Evolutionary conservation across 2,888 invertebrate species (phyloP), one percentile per base, ranked within the genome.

Genomic region (Apamea sordens): DNA sequence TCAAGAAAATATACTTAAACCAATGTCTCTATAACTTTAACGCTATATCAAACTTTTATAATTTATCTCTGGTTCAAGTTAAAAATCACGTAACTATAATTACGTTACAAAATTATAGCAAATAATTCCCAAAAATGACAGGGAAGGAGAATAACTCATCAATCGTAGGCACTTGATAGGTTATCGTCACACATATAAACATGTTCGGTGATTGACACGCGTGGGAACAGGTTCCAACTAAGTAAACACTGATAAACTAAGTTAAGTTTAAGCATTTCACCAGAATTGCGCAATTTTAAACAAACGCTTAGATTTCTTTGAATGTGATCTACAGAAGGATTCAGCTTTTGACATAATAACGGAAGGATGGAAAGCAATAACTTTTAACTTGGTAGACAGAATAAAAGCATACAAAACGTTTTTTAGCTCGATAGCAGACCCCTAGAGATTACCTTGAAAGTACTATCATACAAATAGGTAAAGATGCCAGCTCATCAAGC

Each of bases 131-230:
- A 63, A 67, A 67, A 63, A 41, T 21, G 15, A 28, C 36, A 74
- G 63, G 13, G 59, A 41, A 61, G n/a, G 36, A 76, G 76, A 85
- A 82, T 89, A 79, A 76, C 64, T 80, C 80, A 69, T 59, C 47
- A 41, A 11, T 72, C 68, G 67, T 69, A 59, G 1, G 21, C 18
- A 76, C 47, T 63, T 59, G 82, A 86, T 76, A 78, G 61, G 77
- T 86, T 89, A 89, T 89, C 89, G 76, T 68, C 32, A 86, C 73
- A 82, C 79, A 86, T 79, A 82, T 75, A 87, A 89, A 89, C 74
- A 86, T 74, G 64, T 80, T 76, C 77, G 78, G 76, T 86, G 89
- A 89, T 85, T 89, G 89, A 88, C 86, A 86, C 85, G 82, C 86
- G 89, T 89, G 89, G 86, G 89, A 89, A 89, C 71, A 80, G 83